These are phyloP conservation scores for Cataglyphis albicans DNA, from an alignment of 2,888 invertebrate species.

Conservation along the genomic window DNA sequence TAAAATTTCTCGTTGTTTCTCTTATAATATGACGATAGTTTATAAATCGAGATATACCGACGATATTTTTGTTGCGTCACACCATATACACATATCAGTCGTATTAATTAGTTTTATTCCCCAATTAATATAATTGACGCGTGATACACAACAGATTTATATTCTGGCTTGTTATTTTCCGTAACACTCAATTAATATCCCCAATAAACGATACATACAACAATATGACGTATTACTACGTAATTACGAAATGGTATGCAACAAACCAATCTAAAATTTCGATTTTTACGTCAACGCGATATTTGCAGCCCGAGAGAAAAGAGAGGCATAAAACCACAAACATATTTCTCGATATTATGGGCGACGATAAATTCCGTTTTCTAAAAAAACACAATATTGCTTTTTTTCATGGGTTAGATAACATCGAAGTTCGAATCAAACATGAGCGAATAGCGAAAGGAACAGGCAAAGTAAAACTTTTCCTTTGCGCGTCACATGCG, in stretches of 20 bases:
- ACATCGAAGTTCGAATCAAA: slow-evolving; percentile 9
- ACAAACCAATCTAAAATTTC: slow-evolving; percentile 8
- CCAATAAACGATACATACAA: background rate
- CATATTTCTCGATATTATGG: background rate
- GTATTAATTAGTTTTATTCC: slow-evolving; percentile 21
- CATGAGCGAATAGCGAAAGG: background rate
- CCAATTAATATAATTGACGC: background rate
- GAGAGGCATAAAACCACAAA: background rate
- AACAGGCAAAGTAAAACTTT: slow-evolving; percentile 27
- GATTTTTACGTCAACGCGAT: background rate
- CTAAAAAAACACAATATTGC: slow-evolving; percentile 2
- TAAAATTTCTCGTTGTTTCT: background rate
- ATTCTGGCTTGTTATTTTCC: background rate
- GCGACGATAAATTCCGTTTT: background rate
- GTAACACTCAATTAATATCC: background rate
- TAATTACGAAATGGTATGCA: background rate
- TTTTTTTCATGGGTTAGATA: slow-evolving; percentile 11
- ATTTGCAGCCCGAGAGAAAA: background rate
- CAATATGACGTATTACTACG: background rate
- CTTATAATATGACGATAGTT: background rate
- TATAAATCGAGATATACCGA: background rate
- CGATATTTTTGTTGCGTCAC: background rate
- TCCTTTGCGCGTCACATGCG: slow-evolving; percentile 3
- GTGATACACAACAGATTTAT: background rate
- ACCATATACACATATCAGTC: background rate